These are phyloP conservation scores for Thaumetopoea pityocampa DNA, from an alignment of 1,140 invertebrate genomes.

Conservation along the genomic window DNA sequence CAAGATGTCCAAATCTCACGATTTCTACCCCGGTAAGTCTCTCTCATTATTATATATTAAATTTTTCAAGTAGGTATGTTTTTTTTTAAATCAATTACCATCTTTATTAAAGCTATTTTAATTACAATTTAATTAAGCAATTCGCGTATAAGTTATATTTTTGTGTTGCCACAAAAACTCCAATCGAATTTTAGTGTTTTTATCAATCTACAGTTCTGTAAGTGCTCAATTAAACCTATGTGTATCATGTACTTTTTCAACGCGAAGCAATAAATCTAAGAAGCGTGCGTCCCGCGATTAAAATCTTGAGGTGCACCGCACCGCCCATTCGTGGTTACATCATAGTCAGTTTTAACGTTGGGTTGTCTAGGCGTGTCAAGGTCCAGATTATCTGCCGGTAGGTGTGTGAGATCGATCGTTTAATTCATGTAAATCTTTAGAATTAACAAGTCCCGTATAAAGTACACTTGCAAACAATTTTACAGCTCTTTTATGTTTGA, in stretches of 20 bases:
- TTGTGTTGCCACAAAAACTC: background rate
- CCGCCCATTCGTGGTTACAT: conserved; percentile 24
- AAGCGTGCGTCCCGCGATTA: conserved; percentile 5
- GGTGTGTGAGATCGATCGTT: no score
- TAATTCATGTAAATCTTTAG: no score
- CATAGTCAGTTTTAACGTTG: conserved; percentile 8
- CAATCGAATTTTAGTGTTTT: no score
- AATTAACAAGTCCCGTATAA: no score
- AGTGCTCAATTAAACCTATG: conserved; percentile 3
- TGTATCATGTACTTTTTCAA: conserved; percentile 3
- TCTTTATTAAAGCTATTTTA: background rate
- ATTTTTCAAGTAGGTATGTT: no score
- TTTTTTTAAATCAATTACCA: background rate
- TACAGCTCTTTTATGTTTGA: no score
- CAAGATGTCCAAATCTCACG: conserved; percentile 99
- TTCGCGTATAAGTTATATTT: conserved; percentile 2
- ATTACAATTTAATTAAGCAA: background rate
- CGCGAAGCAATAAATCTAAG: conserved; percentile 1
- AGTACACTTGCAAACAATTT: no score
- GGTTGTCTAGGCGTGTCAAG: conserved; percentile 16
- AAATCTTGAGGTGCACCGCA: conserved; percentile 11
- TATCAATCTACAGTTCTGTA: conserved; percentile 1
- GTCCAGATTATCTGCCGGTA: no score
- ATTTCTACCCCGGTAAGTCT: conserved; percentile 95
- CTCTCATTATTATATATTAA: no score